Conservation (phyloP, 2,113 vertebrate genomes). For the Megaceryle maxima region DNA sequence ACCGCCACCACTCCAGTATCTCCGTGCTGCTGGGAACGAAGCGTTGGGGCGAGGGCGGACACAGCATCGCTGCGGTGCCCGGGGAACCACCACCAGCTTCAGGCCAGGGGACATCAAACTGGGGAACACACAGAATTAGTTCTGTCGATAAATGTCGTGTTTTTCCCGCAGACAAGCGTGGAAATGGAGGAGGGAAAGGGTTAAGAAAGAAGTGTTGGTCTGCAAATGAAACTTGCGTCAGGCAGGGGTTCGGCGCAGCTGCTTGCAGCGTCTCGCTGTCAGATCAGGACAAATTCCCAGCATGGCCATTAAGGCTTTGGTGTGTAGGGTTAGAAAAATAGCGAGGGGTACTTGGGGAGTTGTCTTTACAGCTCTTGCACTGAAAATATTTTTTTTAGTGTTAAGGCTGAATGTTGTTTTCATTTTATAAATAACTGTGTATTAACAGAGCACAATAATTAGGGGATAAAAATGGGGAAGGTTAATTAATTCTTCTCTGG, state of each 20-base stretch:
- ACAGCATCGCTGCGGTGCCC: rapidly evolving
- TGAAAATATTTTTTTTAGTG: constrained; percentile 29
- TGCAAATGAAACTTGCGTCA: constrained; percentile 52
- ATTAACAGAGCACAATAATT: constrained; percentile 48
- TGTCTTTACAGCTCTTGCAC: constrained; percentile 55
- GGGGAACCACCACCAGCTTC: neutral
- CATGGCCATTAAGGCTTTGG: constrained; percentile 59
- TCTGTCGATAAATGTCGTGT: neutral
- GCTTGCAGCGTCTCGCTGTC: constrained; percentile 42
- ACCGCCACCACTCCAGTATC: rapidly evolving
- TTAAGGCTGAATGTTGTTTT: constrained; percentile 28
- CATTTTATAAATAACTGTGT: constrained; percentile 27
- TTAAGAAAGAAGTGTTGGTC: constrained; percentile 49
- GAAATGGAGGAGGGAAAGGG: constrained; percentile 37
- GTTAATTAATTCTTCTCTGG: constrained; percentile 55
- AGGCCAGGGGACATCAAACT: neutral
- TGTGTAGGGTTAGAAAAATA: constrained; percentile 72
- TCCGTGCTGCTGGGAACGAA: neutral
- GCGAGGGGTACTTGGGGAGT: constrained; percentile 40
- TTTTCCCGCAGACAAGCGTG: neutral
- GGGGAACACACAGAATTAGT: neutral
- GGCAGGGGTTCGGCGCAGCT: constrained; percentile 50
- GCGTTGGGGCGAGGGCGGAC: rapidly evolving
- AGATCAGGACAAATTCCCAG: constrained; percentile 68
- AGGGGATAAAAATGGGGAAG: constrained; percentile 2